These are phyloP conservation scores for Ectemnius cavifrons DNA, from an alignment of 2,888 invertebrate species.

Conservation along the genomic window DNA sequence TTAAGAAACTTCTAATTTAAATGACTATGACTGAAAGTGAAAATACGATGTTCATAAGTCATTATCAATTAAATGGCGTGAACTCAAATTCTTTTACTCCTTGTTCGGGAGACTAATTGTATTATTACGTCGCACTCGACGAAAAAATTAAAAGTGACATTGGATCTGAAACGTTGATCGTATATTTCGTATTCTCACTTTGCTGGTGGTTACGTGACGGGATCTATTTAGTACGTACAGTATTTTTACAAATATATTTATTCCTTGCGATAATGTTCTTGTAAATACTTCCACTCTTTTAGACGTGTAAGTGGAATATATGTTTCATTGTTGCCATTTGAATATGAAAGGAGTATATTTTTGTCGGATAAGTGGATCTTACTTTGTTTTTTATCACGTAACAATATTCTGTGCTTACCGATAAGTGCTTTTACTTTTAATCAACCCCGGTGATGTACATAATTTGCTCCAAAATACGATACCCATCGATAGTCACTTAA, in stretches of 20 bases:
- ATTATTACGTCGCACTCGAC: neutral
- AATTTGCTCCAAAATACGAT: neutral
- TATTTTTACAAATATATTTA: conserved; percentile 43
- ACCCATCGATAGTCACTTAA: conserved; percentile 20
- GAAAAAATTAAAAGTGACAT: conserved; percentile 4
- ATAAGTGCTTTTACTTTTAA: neutral
- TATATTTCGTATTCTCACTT: conserved; percentile 39
- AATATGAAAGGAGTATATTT: conserved; percentile 14
- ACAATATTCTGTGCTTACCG: neutral
- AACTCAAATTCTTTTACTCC: conserved; percentile 15
- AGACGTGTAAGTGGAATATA: neutral
- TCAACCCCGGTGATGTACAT: conserved; percentile 18
- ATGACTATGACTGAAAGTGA: conserved; percentile 28
- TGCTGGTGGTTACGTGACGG: conserved; percentile 15
- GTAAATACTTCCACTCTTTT: conserved; percentile 25
- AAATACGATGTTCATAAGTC: conserved; percentile 24
- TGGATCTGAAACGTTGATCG: neutral
- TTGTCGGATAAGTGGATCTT: conserved; percentile 15
- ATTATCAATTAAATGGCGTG: conserved; percentile 1
- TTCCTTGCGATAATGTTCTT: conserved; percentile 20
- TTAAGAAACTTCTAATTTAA: conserved; percentile 36
- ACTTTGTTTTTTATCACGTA: conserved; percentile 9
- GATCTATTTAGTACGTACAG: conserved; percentile 26
- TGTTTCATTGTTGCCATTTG: conserved; percentile 4
- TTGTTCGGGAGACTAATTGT: neutral